Evolutionary conservation across 2,113 vertebrate species (phyloP), one percentile per base, ranked within the genome.

Genomic region (Chaetops frenatus): DNA sequence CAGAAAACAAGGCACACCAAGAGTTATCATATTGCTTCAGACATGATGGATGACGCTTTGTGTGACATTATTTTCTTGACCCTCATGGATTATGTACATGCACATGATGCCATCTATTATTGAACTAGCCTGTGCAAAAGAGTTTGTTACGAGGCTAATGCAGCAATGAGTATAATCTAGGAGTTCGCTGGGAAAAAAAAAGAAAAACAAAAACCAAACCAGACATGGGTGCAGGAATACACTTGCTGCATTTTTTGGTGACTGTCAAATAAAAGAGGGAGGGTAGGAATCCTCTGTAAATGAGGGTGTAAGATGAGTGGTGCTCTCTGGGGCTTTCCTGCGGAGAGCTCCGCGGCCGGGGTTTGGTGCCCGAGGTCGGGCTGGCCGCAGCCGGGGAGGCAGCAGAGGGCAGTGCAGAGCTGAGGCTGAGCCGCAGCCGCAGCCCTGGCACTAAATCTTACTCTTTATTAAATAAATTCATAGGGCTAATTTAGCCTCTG

Each of bases 401-500:
- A 86, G 98, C 97, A 98, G 98, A 98, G 98, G 98, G 98, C 98
- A 98, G 92, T 97, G 95, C 94, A 88, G 98, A 98, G 97, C 98
- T 86, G 56, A 96, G 81, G n/a, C 97, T 98, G 97, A 86, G 11
- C 73, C 4, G 5, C 50, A 45, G 19, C 47, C 70, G 53, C 71
- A 42, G 79, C 93, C 79, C 90, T 58, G 96, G 66, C 87, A 86
- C 69, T 91, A 94, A 90, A 93, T 91, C 86, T 91, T 82, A 48
- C 92, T 92, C 93, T 84, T 96, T 97, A 97, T 97, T 97, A 97
- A 96, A 97, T 95, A 96, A 98, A 98, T 98, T 97, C 97, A 97
- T 93, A 83, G 92, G 93, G 96, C 97, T 98, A 97, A 97, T 97
- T 97, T 97, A 96, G 95, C 96, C 97, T 97, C 97, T 92, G 97